These are phyloP conservation scores for Drosophila jambulina DNA, from an alignment of 1,140 invertebrate species.

Conservation along the genomic window DNA sequence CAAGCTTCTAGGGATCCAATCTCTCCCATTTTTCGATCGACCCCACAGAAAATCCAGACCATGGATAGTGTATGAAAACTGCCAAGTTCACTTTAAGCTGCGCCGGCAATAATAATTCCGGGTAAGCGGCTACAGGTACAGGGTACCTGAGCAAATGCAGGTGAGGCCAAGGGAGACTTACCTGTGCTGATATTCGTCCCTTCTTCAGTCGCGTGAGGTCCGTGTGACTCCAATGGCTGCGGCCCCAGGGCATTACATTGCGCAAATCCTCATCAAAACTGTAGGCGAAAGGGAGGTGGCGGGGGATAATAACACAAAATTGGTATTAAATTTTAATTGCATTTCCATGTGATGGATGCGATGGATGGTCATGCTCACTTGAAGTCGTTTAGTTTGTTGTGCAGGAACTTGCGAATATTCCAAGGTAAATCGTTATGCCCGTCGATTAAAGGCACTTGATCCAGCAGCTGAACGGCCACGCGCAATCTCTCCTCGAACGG, in stretches of 20 bases:
- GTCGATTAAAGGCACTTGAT: constrained; percentile 89
- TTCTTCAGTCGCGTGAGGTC: constrained; percentile 92
- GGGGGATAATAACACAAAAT: constrained; percentile 37
- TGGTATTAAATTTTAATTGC: constrained; percentile 62
- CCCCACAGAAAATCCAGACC: not conserved
- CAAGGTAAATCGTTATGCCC: constrained; percentile 97
- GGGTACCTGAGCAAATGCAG: not conserved
- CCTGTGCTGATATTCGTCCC: constrained; percentile 94
- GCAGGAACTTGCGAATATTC: constrained; percentile 94
- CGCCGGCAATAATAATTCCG: constrained; percentile 28
- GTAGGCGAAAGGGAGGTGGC: not conserved
- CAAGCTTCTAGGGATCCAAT: not conserved
- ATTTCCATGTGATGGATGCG: constrained; percentile 28
- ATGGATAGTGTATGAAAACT: constrained; percentile 14
- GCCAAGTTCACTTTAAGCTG: constrained; percentile 10
- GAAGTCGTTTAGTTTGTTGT: constrained; percentile 94
- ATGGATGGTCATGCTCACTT: constrained; percentile 86
- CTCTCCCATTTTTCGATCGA: no score
- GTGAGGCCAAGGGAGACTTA: constrained; percentile 82
- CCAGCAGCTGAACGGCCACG: constrained; percentile 87
- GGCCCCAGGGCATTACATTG: constrained; percentile 91
- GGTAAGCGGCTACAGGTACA: not conserved
- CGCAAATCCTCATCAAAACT: constrained; percentile 90
- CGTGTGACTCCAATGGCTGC: constrained; percentile 92
- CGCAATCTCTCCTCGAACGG: constrained; percentile 88